Conservation (phyloP, 2,888 invertebrate genomes). For the Cybosia mesomella region DNA sequence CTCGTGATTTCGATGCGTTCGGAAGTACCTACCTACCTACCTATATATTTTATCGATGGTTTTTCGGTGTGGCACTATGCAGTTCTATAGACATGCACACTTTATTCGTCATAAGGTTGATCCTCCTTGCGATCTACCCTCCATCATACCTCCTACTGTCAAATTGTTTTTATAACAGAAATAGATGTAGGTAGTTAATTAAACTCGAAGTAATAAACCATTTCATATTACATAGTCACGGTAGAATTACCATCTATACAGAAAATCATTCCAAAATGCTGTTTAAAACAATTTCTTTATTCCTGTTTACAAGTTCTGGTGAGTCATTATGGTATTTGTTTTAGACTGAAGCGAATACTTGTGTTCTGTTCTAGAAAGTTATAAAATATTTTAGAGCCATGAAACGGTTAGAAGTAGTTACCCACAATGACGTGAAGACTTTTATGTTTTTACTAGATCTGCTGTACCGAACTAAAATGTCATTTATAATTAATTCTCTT, state of each 20-base stretch:
- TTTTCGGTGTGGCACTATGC: too few species aligned
- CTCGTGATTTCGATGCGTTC: too few species aligned
- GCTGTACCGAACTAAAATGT: background rate
- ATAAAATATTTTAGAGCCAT: background rate
- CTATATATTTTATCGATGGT: too few species aligned
- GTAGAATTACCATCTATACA: slow-evolving; percentile 9
- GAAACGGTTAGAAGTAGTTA: too few species aligned
- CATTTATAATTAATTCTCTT: background rate
- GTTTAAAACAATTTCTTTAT: slow-evolving; percentile 35
- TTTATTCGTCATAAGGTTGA: too few species aligned
- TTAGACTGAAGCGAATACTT: background rate
- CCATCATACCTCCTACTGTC: background rate
- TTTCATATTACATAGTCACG: background rate
- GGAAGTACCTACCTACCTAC: too few species aligned
- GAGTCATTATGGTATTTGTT: slow-evolving; percentile 23
- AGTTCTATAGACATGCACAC: too few species aligned
- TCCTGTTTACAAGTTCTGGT: slow-evolving; percentile 41
- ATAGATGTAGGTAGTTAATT: slow-evolving; percentile 9
- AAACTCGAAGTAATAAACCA: background rate
- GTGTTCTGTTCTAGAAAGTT: background rate
- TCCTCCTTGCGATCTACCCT: background rate
- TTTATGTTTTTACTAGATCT: background rate
- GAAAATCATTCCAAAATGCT: slow-evolving; percentile 34
- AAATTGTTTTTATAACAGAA: background rate
- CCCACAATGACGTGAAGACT: background rate